Evolutionary conservation across 2,113 vertebrate species (phyloP).

Genomic region (Corythornis cristatus): DNA sequence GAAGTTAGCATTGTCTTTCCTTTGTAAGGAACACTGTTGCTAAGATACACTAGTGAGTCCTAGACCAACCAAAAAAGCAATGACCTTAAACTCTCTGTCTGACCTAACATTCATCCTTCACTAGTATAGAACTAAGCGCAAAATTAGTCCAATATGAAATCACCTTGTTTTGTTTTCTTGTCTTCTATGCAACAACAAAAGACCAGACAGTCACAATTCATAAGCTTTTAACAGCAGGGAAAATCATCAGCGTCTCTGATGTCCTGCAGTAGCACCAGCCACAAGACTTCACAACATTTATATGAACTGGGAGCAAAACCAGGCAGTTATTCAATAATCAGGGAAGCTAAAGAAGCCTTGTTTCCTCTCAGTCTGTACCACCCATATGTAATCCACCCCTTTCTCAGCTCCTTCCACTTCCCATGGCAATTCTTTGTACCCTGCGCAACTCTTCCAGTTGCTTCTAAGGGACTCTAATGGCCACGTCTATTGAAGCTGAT

Average conservation of each 20-base stretch:
- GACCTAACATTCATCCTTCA: neutral
- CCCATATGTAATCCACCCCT: no score
- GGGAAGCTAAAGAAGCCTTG: neutral
- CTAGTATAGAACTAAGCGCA: neutral
- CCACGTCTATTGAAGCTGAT: neutral
- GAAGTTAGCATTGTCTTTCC: neutral
- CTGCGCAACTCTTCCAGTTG: neutral
- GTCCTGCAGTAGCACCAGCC: neutral
- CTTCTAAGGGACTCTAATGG: neutral
- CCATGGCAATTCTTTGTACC: neutral
- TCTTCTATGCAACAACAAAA: neutral
- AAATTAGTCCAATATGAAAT: neutral
- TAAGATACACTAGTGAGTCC: neutral
- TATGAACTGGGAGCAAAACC: neutral
- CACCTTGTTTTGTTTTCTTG: neutral
- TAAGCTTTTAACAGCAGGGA: neutral
- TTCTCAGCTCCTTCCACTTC: neutral
- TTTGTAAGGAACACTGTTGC: fast-evolving
- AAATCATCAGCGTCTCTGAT: neutral
- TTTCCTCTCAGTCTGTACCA: neutral
- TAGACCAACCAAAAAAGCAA: neutral
- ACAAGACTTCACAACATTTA: neutral
- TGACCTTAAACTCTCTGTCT: neutral
- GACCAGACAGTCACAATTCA: neutral
- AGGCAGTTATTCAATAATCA: neutral